These are phyloP conservation scores for Phyto melanocephala DNA, from an alignment of 2,888 invertebrate genomes.

Conservation along the genomic window DNA sequence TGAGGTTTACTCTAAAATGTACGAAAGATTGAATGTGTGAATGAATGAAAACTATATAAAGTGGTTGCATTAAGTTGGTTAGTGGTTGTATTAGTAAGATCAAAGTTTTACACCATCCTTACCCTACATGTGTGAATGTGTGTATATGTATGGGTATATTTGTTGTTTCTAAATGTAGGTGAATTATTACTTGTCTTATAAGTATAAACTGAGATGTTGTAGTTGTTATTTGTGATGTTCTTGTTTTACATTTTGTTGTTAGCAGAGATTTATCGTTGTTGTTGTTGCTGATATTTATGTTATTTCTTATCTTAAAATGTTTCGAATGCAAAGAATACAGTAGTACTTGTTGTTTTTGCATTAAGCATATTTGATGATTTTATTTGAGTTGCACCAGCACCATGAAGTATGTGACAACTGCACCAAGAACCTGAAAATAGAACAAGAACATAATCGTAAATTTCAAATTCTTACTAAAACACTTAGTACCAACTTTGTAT, in stretches of 20 bases:
- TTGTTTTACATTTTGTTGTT: not conserved
- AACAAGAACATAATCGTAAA: not conserved
- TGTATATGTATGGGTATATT: not conserved
- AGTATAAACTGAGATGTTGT: not conserved
- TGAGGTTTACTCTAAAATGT: constrained; percentile 18
- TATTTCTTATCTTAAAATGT: constrained; percentile 27
- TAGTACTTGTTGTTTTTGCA: not conserved
- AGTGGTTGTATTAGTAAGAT: not conserved
- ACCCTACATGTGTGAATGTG: not conserved
- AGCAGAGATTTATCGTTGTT: constrained; percentile 30
- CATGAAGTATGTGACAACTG: constrained; percentile 94
- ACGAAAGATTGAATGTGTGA: too few species aligned
- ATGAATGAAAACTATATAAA: too few species aligned
- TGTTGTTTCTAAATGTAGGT: not conserved
- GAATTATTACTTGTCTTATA: constrained; percentile 15
- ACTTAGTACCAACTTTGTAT: not conserved
- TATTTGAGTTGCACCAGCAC: constrained; percentile 93
- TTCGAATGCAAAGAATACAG: not conserved
- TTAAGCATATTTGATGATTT: constrained; percentile 67
- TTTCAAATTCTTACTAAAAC: not conserved
- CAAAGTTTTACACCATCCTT: not conserved
- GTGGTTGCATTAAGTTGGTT: not conserved
- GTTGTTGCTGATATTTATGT: constrained; percentile 21
- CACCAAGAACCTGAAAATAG: constrained; percentile 86
- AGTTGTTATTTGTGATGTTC: not conserved